These are phyloP conservation scores for Solenopsis invicta DNA, from an alignment of 1,140 invertebrate species.

Conservation along the genomic window DNA sequence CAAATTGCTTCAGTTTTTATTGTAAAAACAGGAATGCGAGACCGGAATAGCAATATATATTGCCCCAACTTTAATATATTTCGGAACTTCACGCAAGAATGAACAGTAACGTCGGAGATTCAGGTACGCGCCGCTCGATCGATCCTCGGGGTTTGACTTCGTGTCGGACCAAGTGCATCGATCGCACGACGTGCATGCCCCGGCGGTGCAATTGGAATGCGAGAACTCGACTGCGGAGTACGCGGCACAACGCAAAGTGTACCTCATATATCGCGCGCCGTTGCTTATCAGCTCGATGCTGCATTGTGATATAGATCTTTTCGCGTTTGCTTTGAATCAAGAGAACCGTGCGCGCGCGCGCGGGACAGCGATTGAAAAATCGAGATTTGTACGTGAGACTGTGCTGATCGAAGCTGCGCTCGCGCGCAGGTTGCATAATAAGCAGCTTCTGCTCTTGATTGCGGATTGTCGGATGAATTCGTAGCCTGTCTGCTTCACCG, in stretches of 20 bases:
- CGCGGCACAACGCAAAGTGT: background rate
- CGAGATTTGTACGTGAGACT: conserved; percentile 4
- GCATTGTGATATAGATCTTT: conserved; percentile 40
- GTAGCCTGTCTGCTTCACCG: background rate
- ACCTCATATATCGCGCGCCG: conserved; percentile 25
- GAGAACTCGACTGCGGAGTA: conserved; percentile 12
- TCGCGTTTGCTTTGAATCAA: conserved; percentile 23
- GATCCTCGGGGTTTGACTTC: conserved; percentile 40
- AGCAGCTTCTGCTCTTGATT: background rate
- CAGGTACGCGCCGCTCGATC: conserved; percentile 21
- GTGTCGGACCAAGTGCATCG: conserved; percentile 27
- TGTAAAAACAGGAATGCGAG: conserved; percentile 24
- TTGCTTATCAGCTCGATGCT: conserved; percentile 5
- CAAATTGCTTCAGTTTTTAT: conserved; percentile 51
- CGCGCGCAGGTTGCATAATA: background rate
- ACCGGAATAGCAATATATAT: conserved; percentile 14
- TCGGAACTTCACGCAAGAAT: conserved; percentile 11
- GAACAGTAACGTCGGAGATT: conserved; percentile 21
- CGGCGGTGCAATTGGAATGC: conserved; percentile 24
- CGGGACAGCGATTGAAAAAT: conserved; percentile 33
- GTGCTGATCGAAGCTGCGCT: conserved; percentile 15
- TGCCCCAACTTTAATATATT: conserved; percentile 40
- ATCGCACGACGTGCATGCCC: background rate
- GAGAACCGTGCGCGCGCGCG: conserved; percentile 18
- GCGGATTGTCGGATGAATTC: conserved; percentile 27